Evolutionary conservation across 2,888 invertebrate species (phyloP), one percentile per base, ranked within the genome.

Genomic region (Pseudeuparius sepicola): DNA sequence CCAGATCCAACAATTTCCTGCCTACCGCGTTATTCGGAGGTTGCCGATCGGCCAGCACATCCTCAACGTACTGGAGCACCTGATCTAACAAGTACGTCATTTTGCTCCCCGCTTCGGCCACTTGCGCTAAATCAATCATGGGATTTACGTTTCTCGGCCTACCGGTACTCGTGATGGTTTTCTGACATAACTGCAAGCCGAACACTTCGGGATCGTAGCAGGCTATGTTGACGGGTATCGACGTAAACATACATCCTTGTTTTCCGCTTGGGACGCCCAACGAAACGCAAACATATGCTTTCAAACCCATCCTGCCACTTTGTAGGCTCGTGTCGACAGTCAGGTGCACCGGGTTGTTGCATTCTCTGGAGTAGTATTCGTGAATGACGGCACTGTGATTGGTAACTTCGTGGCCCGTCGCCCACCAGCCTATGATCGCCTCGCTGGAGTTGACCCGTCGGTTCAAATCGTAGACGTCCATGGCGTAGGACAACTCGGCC

Each of bases 371-470:
- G 63, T 96, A 96, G 66, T 96, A 96, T 60, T 96, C 94, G 56
- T 96, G 96, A 59, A 96, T 96, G 34, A 96, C 86, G 0, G 92
- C 88, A 34, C 94, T 94, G 65, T 94, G 94, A 57, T 89, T 92
- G 1, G 96, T 93, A 24, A 98, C 92, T 64, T 97, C 96, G 49
- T 88, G 82, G 33, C 96, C 94, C 1, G 97, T 98, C 2, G 96
- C 94, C 85, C 85, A 97, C 98, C 98, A 98, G 14, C 98, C 98
- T 34, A 98, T 92, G 54, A 98, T 92, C 47, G 75, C 81, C 66
- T 98, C 97, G 39, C 78, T 79, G 1, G 89, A 75, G 56, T 96
- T 94, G 2, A 97, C 94, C 54, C 88, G 78, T 45, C 84, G 78
- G 63, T 96, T 93, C 34, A 96, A 69, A 51, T 94, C 94, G 55